Conservation (phyloP, 2,113 vertebrate genomes). For the Hippocampus comes region DNA sequence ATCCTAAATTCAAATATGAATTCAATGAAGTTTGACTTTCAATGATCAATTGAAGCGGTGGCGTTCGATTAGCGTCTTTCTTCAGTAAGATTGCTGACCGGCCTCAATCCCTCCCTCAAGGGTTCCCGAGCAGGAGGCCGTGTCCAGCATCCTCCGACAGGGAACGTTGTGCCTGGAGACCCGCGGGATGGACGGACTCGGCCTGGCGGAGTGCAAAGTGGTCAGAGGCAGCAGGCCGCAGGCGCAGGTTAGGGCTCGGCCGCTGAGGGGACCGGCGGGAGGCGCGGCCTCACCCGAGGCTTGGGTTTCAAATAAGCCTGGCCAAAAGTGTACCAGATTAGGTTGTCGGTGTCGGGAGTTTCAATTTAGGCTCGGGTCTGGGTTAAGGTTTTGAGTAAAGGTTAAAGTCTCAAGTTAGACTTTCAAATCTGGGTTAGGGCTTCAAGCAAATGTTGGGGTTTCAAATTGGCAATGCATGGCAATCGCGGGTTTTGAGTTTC, state of each 20-base stretch:
- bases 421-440: background rate
- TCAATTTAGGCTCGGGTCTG: too few relatives aligned
- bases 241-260: conserved; percentile 78
- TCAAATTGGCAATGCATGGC: too few relatives aligned
- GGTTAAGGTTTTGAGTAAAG: too few relatives aligned
- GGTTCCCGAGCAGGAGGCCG: conserved; percentile 86
- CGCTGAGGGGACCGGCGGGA: background rate
- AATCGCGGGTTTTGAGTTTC: too few relatives aligned
- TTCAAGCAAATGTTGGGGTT: background rate
- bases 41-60: background rate
- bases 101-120: conserved; percentile 60
- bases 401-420: too few relatives aligned
- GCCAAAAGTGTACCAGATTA: background rate
- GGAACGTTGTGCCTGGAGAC: conserved; percentile 84
- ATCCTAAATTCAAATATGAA: background rate
- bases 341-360: too few relatives aligned
- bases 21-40: background rate
- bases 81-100: conserved; percentile 2
- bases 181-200: conserved; percentile 75
- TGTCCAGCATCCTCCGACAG: conserved; percentile 86
- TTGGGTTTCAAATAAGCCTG: background rate
- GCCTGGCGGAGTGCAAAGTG: conserved; percentile 81
- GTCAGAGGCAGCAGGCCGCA: conserved; percentile 74
- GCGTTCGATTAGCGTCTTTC: background rate
- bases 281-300: background rate